Percentiles rank a stretch among this genome's conserved stretches.
These are phyloP conservation scores for Conistra vaccinii DNA, from an alignment of 2,888 invertebrate genomes.

Conservation along the genomic window DNA sequence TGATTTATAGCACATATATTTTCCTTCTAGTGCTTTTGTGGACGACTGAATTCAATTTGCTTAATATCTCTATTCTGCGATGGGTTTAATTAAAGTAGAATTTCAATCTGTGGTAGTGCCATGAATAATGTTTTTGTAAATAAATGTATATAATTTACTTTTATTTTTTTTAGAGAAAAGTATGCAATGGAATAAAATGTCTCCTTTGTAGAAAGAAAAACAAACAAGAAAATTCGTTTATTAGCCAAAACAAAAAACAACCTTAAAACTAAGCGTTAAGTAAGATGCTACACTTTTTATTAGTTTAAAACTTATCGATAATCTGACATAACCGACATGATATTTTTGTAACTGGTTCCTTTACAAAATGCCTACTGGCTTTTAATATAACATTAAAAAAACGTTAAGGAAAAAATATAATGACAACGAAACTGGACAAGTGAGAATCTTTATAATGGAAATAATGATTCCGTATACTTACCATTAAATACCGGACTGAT, in stretches of 20 bases:
- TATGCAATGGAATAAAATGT: background rate
- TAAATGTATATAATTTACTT: background rate
- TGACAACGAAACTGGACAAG: slow-evolving; percentile 17
- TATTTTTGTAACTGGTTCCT: slow-evolving; percentile 21
- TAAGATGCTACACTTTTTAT: slow-evolving; percentile 1
- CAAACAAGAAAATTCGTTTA: background rate
- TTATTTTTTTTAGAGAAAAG: too few species aligned
- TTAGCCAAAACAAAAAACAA: background rate
- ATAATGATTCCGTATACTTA: slow-evolving; percentile 32
- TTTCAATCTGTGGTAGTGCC: background rate
- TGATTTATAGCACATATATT: slow-evolving; percentile 73
- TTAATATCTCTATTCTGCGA: slow-evolving; percentile 38
- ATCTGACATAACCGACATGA: slow-evolving; percentile 17
- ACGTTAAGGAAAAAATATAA: slow-evolving; percentile 4
- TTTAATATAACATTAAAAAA: slow-evolving; percentile 20
- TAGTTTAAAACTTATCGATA: slow-evolving; percentile 14
- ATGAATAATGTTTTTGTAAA: background rate
- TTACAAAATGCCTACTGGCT: slow-evolving; percentile 36
- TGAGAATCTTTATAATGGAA: background rate
- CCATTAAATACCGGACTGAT: background rate
- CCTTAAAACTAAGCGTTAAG: background rate
- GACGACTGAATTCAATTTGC: slow-evolving; percentile 63
- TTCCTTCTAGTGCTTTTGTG: slow-evolving; percentile 54
- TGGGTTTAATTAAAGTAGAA: slow-evolving; percentile 39
- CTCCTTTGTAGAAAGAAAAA: too few species aligned